Base-by-base conservation (phyloP, 2,113 vertebrate genomes). In the Anarrhichthys ocellatus region DNA sequence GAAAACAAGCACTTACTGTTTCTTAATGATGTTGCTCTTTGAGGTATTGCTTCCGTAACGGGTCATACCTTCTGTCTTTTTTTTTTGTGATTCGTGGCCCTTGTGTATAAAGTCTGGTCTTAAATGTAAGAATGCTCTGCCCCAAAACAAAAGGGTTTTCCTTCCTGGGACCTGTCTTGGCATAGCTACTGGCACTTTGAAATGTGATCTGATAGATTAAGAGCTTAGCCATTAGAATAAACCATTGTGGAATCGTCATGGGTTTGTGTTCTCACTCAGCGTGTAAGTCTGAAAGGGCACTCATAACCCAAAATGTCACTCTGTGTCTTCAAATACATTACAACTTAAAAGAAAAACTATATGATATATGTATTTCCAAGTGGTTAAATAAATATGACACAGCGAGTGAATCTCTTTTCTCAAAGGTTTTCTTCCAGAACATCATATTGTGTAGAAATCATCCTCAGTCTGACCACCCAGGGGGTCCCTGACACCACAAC, bases 391-490 rank as follows among this genome's bases (percentile, higher is more conserved):
- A 73, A 76, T 76, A 67, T 77, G 84, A 66, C 74, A 68, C 40
- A 70, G 61, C 36, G 42, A 32, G 27, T 34, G 61, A 75, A 70
- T 36, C 2, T 58, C 6, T 68, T 89, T 87, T 80, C 90, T 94
- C 50, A 78, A 87, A 89, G 78, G 70, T 77, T 90, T 75, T 90
- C 75, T 78, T 77, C 78, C 73, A 87, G 83, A 87, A 38, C 10
- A 78, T 93, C 90, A 93, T 91, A 91, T 86, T 91, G 89, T 92
- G 87, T 90, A 78, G 85, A 92, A 92, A 89, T 92, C 91, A 92
- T 95, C 92, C 93, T 94, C 88, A 92, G 87, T 78, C 93, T 96
- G 96, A 96, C 96, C 96, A 97, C 95, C 95, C 96, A 97, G 94
- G 92, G 94, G 93, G 94, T 89, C 91, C 54, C 84, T 94, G 90